These are phyloP conservation scores for Phalanger gymnotis DNA, from an alignment of 2,797 vertebrate species.

Conservation along the genomic window DNA sequence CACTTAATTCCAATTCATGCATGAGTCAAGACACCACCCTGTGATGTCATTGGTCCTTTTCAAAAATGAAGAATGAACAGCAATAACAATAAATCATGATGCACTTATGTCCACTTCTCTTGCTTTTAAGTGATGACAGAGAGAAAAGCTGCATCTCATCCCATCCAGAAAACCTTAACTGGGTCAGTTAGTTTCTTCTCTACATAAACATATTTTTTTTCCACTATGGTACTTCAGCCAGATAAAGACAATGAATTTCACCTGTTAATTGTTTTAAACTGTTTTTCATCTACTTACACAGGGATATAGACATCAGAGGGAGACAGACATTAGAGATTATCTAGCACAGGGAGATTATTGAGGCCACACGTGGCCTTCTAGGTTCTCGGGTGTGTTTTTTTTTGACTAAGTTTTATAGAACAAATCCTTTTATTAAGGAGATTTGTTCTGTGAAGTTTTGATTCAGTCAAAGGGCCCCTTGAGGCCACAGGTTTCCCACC, in stretches of 20 bases:
- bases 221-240: background rate
- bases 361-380: no score
- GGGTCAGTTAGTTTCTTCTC: background rate
- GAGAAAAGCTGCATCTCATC: background rate
- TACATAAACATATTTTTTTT: background rate
- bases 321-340: background rate
- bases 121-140: background rate
- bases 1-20: background rate
- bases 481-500: no score
- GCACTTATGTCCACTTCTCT: background rate
- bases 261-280: background rate
- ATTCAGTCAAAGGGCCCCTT: no score
- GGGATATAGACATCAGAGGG: background rate
- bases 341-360: background rate
- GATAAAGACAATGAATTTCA: background rate
- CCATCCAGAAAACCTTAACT: background rate
- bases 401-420: no score
- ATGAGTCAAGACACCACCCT: background rate
- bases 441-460: no score
- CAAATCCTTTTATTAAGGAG: no score
- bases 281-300: background rate
- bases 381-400: no score
- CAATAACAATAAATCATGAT: background rate
- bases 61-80: background rate
- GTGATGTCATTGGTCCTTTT: background rate